Percentiles rank a stretch among this genome's conserved stretches.
These are phyloP conservation scores for Tenthredo scrophulariae DNA, from an alignment of 2,888 invertebrate genomes.

Conservation along the genomic window DNA sequence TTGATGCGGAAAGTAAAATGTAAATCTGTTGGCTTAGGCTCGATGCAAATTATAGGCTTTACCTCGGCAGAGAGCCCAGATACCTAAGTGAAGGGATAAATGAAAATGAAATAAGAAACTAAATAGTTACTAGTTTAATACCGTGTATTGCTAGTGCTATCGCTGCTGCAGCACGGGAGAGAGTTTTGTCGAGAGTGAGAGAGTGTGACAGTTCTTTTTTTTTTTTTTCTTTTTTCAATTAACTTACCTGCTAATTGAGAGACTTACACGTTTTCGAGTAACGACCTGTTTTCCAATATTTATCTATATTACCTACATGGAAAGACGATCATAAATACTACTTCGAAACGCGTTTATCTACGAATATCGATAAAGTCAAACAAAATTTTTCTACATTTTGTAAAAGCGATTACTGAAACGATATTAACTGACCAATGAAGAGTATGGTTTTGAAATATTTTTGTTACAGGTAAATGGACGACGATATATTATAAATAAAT, in stretches of 20 bases:
- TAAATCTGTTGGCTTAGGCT: conserved; percentile 4
- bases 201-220: not conserved
- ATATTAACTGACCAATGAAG: not conserved
- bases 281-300: not conserved
- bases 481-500: not conserved
- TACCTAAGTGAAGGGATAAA: conserved; percentile 21
- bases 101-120: conserved; percentile 24
- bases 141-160: not conserved
- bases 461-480: not conserved
- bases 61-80: not conserved
- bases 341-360: not conserved
- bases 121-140: not conserved
- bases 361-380: not conserved
- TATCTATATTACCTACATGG: not conserved
- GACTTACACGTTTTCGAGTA: not conserved
- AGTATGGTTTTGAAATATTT: not conserved
- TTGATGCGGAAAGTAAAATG: conserved; percentile 42
- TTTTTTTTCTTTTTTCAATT: not conserved
- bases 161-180: not conserved
- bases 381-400: not conserved
- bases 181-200: conserved; percentile 18
- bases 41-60: conserved; percentile 25
- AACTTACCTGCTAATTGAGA: not conserved
- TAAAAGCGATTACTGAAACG: not conserved
- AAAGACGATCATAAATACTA: not conserved